These are phyloP conservation scores for Lasiurus borealis DNA, from an alignment of 2,113 vertebrate genomes.

Conservation along the genomic window DNA sequence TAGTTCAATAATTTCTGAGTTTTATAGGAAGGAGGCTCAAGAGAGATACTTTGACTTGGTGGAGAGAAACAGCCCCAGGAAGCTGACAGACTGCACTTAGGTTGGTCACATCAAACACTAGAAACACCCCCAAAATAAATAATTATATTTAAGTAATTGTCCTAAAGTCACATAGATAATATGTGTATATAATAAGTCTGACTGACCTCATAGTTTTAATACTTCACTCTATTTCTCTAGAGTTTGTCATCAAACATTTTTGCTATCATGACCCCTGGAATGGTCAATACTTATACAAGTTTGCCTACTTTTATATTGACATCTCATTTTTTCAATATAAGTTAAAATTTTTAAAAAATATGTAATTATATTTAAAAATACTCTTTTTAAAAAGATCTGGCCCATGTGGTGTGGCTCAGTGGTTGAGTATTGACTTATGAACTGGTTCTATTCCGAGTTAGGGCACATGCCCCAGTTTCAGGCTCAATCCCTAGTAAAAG, in stretches of 20 bases:
- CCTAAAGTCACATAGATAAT: not conserved
- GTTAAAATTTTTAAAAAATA: not conserved
- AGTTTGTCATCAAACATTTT: not conserved
- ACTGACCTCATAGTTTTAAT: not conserved
- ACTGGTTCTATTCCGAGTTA: no score
- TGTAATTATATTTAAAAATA: not conserved
- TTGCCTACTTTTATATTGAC: not conserved
- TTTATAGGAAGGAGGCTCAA: not conserved
- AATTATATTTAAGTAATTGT: not conserved
- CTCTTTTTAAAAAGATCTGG: not conserved
- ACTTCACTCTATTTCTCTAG: not conserved
- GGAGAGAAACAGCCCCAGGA: no score
- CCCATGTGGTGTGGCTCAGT: no score
- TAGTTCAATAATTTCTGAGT: not conserved
- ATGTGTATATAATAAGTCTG: not conserved
- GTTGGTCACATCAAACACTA: not conserved
- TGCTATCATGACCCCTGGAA: not conserved
- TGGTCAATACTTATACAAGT: not conserved
- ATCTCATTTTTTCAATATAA: not conserved
- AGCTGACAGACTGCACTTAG: not conserved
- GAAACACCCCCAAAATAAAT: not conserved
- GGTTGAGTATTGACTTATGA: no score
- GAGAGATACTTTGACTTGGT: not conserved
- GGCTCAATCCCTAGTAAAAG: no score
- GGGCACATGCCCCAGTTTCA: no score